Conservation (phyloP, 2,113 vertebrate species). For the Himantopus leucocephalus region DNA sequence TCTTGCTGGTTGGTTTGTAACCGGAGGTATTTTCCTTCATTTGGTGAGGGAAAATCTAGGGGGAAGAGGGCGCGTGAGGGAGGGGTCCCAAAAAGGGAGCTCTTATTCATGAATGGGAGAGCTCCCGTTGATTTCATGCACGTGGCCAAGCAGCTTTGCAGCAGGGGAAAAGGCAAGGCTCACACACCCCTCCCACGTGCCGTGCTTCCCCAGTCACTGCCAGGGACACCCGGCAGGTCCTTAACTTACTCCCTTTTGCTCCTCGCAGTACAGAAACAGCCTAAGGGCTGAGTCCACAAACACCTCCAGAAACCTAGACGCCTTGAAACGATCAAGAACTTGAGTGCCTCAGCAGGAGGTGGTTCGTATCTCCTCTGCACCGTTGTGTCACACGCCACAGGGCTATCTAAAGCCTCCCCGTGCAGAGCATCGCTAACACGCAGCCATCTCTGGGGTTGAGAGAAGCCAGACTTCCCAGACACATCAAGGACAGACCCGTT, state of each 20-base stretch:
- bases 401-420: not conserved
- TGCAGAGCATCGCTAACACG: not conserved
- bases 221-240: no score
- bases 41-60: not conserved
- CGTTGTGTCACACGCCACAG: not conserved
- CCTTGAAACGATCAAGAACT: not conserved
- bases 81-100: not conserved
- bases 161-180: no score
- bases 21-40: not conserved
- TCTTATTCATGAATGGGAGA: not conserved
- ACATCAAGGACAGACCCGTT: fast-evolving
- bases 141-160: no score
- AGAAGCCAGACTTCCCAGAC: not conserved
- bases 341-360: not conserved
- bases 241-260: not conserved
- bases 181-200: no score
- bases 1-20: not conserved
- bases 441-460: not conserved
- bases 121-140: fast-evolving
- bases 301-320: not conserved
- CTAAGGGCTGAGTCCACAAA: not conserved
- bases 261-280: not conserved
- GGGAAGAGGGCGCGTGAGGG: no score
- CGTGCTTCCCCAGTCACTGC: no score
- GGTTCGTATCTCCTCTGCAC: not conserved